Evolutionary conservation across 2,888 invertebrate genomes (phyloP).

Genomic region (Thecocarcelia acutangulata): DNA sequence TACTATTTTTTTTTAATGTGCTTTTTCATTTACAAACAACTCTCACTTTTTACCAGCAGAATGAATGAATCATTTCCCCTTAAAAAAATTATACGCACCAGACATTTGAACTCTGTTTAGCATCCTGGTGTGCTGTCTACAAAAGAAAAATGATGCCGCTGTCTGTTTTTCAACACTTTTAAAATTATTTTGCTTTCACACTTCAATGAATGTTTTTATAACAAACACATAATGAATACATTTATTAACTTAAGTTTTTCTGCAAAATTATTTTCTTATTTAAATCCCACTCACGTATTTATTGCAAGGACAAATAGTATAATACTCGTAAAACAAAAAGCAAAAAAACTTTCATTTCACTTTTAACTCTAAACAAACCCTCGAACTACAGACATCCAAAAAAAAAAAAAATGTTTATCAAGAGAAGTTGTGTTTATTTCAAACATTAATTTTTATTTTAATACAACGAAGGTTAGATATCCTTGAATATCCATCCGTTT

Average conservation of each 20-base stretch:
- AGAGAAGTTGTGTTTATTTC: conserved; percentile 11
- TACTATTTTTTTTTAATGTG: neutral
- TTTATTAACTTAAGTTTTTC: conserved; percentile 39
- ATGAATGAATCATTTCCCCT: conserved; percentile 49
- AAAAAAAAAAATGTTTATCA: conserved; percentile 2
- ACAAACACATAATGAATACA: conserved; percentile 16
- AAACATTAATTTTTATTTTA: conserved; percentile 26
- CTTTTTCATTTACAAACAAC: conserved; percentile 30
- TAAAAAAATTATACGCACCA: conserved; percentile 15
- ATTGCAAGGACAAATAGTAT: conserved; percentile 54
- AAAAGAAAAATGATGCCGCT: conserved; percentile 2
- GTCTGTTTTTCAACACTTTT: conserved; percentile 3
- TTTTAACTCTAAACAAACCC: conserved; percentile 37
- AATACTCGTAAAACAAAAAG: conserved; percentile 11
- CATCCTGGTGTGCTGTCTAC: neutral
- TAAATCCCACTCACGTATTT: conserved; percentile 63
- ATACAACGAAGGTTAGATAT: neutral
- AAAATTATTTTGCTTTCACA: conserved; percentile 5
- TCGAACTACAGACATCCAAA: neutral
- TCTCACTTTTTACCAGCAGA: conserved; percentile 41
- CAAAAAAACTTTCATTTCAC: conserved; percentile 37
- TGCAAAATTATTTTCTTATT: conserved; percentile 24
- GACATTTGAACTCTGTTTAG: conserved; percentile 50
- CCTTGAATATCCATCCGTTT: conserved; percentile 25
- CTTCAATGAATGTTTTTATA: conserved; percentile 18